phyloP scores from a whole-genome alignment of 2,113 vertebrate genomes.

The Sceloporus undulatus region DNA sequence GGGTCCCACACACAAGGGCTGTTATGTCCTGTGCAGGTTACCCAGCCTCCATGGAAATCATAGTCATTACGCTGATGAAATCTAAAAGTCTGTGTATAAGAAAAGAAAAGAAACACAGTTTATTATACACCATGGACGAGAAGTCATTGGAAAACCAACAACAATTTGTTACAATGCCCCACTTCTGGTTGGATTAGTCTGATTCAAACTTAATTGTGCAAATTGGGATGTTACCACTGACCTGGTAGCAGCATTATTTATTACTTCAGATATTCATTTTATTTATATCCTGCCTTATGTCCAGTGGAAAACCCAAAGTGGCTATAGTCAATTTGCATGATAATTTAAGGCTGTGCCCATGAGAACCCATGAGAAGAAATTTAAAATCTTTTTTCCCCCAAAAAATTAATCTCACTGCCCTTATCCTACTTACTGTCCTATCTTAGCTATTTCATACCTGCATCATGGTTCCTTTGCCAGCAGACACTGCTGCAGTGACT shows the following conservation, averaged over 20 bases:
- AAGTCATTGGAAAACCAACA: not conserved
- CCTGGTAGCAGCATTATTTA: not conserved
- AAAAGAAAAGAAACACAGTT: not conserved
- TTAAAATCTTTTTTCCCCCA: too few relatives aligned
- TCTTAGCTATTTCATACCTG: constrained; percentile 59
- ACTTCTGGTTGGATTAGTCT: not conserved
- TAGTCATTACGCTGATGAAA: constrained; percentile 84
- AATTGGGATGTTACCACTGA: not conserved
- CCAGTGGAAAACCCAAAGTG: too few relatives aligned
- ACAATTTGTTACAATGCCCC: not conserved
- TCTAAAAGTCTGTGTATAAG: constrained; percentile 81
- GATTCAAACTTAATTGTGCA: not conserved
- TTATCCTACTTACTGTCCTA: constrained; percentile 45
- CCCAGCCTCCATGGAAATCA: constrained; percentile 84
- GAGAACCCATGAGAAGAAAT: not conserved
- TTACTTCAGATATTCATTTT: too few relatives aligned
- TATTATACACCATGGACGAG: too few relatives aligned
- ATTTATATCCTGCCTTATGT: too few relatives aligned
- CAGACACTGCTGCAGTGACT: constrained; percentile 63
- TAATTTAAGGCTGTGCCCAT: not conserved
- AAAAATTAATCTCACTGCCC: not conserved
- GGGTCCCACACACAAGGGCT: constrained; percentile 75
- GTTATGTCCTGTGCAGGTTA: constrained; percentile 77
- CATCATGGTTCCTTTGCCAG: constrained; percentile 60
- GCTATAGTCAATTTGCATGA: not conserved